These are phyloP conservation scores for Eretmochelys imbricata DNA, from an alignment of 2,113 vertebrate genomes.

Conservation along the genomic window DNA sequence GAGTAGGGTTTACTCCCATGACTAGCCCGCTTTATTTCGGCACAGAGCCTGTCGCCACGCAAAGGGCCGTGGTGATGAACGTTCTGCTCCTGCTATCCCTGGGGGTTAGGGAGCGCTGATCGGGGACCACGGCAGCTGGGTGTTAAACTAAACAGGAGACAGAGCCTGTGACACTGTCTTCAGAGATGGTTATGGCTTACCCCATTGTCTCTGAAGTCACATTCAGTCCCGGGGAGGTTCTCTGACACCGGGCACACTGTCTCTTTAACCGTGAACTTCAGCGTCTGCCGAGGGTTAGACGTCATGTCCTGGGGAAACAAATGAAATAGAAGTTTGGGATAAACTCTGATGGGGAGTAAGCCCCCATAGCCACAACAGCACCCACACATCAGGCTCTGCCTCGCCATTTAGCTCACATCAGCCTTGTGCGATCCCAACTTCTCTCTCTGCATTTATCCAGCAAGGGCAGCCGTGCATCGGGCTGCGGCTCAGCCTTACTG, in stretches of 20 bases:
- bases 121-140: not conserved
- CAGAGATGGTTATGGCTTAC: not conserved
- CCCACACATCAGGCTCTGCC: not conserved
- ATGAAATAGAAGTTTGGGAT: not conserved
- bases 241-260: not conserved
- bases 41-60: not conserved
- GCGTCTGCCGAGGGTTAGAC: not conserved
- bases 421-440: not conserved
- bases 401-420: not conserved
- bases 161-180: rapidly evolving
- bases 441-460: not conserved
- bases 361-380: not conserved
- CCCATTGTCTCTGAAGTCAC: not conserved
- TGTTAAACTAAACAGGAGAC: not conserved
- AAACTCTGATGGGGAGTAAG: not conserved
- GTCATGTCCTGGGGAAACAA: not conserved
- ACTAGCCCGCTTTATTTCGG: not conserved
- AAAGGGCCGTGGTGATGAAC: not conserved
- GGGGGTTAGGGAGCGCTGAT: not conserved
- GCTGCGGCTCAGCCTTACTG: not conserved
- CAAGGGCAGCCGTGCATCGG: not conserved
- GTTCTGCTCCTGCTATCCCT: not conserved
- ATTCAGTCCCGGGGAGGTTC: not conserved
- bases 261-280: not conserved
- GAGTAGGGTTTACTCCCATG: not conserved